Percentiles rank a stretch among this genome's conserved stretches.
These are phyloP conservation scores for Struthio camelus DNA, from an alignment of 2,113 vertebrate species.

Conservation along the genomic window DNA sequence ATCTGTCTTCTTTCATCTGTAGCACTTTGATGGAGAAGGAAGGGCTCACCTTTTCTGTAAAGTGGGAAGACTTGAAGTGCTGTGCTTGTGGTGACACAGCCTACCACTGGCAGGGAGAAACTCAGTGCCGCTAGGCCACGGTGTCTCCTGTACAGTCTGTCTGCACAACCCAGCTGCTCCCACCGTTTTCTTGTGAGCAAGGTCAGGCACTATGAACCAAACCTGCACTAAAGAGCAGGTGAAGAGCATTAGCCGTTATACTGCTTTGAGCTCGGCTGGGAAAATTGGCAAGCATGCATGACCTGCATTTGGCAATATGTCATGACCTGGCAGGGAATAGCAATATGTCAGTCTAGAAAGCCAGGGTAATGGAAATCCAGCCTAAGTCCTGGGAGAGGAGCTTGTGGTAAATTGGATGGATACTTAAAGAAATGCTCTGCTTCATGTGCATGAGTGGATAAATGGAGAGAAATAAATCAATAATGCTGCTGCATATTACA, in stretches of 20 bases:
- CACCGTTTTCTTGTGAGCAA: rapidly evolving
- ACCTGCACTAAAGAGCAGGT: background rate
- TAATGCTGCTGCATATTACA: background rate
- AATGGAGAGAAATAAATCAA: background rate
- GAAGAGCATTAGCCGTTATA: background rate
- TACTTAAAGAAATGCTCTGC: background rate
- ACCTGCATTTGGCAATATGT: background rate
- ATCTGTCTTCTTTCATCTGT: background rate
- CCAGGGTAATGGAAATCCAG: background rate
- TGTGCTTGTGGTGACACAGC: background rate
- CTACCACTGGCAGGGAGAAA: background rate
- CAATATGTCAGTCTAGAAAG: background rate
- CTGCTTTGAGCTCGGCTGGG: background rate
- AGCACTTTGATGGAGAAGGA: background rate
- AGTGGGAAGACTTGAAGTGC: background rate
- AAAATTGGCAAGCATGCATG: rapidly evolving
- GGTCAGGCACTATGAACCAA: background rate
- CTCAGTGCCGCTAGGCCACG: background rate
- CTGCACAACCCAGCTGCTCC: background rate
- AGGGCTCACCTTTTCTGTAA: background rate
- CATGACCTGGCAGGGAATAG: background rate
- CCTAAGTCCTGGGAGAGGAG: background rate
- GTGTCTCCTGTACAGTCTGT: background rate
- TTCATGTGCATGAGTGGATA: background rate
- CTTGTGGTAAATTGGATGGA: rapidly evolving